Conservation (phyloP, 2,888 invertebrate species). For the Ornithoptera alexandrae region DNA sequence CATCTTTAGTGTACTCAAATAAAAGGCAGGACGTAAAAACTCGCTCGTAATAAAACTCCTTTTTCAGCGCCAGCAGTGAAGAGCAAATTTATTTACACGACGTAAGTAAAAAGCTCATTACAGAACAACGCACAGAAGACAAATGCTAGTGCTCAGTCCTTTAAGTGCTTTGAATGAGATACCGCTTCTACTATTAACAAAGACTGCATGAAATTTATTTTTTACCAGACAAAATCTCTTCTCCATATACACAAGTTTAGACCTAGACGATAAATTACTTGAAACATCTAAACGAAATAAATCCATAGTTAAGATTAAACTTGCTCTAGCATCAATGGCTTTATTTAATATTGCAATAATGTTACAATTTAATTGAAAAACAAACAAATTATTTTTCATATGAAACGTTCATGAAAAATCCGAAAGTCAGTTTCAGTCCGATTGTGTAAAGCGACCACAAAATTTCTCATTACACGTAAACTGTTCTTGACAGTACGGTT, state of each 20-base stretch:
- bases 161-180: constrained; percentile 18
- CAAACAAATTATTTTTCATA: no score
- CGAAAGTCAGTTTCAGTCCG: no score
- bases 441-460: no score
- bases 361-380: no score
- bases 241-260: background rate
- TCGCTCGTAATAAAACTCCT: constrained; percentile 25
- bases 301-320: background rate
- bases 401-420: no score
- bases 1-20: constrained; percentile 25
- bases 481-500: background rate
- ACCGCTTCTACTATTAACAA: background rate
- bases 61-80: constrained; percentile 21
- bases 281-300: background rate
- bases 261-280: background rate
- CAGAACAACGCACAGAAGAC: constrained; percentile 18
- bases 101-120: constrained; percentile 8
- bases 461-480: background rate
- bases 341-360: no score
- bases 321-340: background rate
- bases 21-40: constrained; percentile 26
- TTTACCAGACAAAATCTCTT: background rate
- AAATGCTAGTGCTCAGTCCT: constrained; percentile 13
- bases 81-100: constrained; percentile 19
- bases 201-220: background rate